Percentiles rank a stretch among this genome's conserved stretches.
Conservation (phyloP, 2,113 vertebrate species). For the Eclectus roratus region DNA sequence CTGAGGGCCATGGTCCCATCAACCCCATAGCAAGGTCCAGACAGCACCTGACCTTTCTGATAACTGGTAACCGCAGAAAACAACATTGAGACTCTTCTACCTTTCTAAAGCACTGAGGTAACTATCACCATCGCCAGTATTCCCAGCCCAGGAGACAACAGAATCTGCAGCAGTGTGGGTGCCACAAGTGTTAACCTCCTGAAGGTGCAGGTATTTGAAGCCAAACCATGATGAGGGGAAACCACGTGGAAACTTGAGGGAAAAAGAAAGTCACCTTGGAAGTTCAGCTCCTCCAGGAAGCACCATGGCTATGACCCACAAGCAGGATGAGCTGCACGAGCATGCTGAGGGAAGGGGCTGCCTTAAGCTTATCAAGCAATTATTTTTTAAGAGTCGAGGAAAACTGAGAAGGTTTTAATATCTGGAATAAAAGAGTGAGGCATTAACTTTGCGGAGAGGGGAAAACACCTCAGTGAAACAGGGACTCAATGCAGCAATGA, state of each 20-base stretch:
- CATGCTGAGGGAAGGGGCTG: neutral
- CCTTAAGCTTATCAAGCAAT: neutral
- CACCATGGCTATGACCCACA: neutral
- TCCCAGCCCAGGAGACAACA: neutral
- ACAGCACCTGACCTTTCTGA: neutral
- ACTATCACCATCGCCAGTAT: neutral
- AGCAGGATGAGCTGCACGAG: neutral
- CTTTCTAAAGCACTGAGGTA: neutral
- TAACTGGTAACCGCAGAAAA: neutral
- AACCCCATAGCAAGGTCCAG: neutral
- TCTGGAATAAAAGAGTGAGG: neutral
- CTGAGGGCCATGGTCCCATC: neutral
- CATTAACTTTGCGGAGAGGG: neutral
- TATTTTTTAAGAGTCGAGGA: neutral
- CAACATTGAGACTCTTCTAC: no score
- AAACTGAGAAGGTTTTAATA: neutral
- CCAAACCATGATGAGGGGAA: neutral
- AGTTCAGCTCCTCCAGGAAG: neutral
- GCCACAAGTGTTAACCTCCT: rapidly evolving
- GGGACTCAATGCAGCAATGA: neutral
- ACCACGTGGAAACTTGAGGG: neutral
- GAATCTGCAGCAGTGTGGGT: neutral
- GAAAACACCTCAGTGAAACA: neutral
- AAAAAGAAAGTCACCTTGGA: neutral
- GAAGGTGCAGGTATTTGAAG: neutral